Conservation (phyloP, 2,888 invertebrate genomes). For the Melieria crassipennis region DNA sequence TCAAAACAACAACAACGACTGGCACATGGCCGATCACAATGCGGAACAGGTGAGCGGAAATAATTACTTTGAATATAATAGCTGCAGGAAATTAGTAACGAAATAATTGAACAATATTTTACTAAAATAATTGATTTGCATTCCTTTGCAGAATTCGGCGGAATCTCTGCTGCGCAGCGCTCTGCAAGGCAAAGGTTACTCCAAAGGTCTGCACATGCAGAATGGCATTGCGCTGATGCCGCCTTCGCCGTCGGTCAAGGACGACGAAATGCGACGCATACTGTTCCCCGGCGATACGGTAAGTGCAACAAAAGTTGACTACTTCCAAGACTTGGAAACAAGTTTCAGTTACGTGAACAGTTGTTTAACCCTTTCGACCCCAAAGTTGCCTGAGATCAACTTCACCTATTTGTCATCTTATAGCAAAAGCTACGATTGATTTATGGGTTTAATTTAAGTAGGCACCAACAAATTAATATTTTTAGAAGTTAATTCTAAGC, state of each 20-base stretch:
- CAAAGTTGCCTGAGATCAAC: too few relatives aligned
- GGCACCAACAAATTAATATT: too few relatives aligned
- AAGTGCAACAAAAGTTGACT: slow-evolving; percentile 37
- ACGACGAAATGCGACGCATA: slow-evolving; percentile 70
- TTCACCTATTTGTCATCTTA: too few relatives aligned
- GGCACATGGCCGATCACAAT: slow-evolving; percentile 82
- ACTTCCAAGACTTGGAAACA: neutral
- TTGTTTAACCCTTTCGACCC: too few relatives aligned
- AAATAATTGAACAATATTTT: neutral
- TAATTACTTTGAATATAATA: too few relatives aligned
- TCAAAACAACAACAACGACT: slow-evolving; percentile 81
- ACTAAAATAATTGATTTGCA: neutral
- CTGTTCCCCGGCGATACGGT: slow-evolving; percentile 68
- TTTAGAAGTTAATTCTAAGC: too few relatives aligned
- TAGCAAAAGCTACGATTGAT: too few relatives aligned
- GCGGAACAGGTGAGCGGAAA: slow-evolving; percentile 62
- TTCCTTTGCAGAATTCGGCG: slow-evolving; percentile 63
- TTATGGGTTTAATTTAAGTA: too few relatives aligned
- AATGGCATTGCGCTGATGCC: slow-evolving; percentile 61
- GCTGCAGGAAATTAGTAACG: neutral
- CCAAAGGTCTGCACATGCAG: slow-evolving; percentile 64
- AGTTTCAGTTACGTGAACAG: neutral
- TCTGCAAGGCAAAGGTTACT: slow-evolving; percentile 79
- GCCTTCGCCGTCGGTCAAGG: slow-evolving; percentile 67
- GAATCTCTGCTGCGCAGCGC: slow-evolving; percentile 85